Percentiles rank a stretch among this genome's conserved stretches.
phyloP scores from a whole-genome alignment of 2,888 invertebrate species.

The Andrena minutula region DNA sequence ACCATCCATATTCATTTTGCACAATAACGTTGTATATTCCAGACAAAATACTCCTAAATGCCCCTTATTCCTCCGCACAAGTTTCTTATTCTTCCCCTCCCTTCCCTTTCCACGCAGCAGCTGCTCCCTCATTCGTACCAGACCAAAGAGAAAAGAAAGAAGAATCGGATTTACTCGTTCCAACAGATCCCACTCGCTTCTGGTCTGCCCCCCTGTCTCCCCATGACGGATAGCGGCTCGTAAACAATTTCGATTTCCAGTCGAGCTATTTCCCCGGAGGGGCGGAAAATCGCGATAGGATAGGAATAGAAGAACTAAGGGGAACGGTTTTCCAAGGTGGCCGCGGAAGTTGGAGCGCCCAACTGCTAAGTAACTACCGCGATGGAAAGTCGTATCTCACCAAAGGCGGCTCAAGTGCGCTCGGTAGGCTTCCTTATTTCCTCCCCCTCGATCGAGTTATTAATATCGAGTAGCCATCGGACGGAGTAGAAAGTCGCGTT shows the following conservation, averaged over 20 bases:
- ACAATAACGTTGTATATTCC: too few species aligned
- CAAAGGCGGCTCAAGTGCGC: conserved; percentile 19
- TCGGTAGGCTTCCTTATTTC: conserved; percentile 13
- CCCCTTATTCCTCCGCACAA: too few species aligned
- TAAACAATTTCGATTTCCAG: conserved; percentile 52
- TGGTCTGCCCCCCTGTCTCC: background rate
- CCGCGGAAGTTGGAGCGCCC: conserved; percentile 8
- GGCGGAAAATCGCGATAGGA: conserved; percentile 21
- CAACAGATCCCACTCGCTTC: conserved; percentile 1
- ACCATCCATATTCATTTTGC: too few species aligned
- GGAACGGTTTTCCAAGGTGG: conserved; percentile 27
- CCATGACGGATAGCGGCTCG: conserved; percentile 30
- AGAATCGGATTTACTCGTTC: conserved; percentile 21
- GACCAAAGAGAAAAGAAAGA: background rate
- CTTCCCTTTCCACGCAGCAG: conserved; percentile 11
- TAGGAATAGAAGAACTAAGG: conserved; percentile 25
- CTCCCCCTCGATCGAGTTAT: background rate
- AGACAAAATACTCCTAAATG: too few species aligned
- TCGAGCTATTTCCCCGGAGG: conserved; percentile 23
- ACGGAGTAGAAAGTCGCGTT: conserved; percentile 29
- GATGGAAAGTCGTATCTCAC: conserved; percentile 26
- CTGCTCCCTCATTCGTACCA: conserved; percentile 5
- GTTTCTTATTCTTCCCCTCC: background rate
- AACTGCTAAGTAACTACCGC: conserved; percentile 5
- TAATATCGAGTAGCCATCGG: conserved; percentile 11